Evolutionary conservation across 1,140 invertebrate genomes (phyloP).

Genomic region (Drosophila ercepeae): DNA sequence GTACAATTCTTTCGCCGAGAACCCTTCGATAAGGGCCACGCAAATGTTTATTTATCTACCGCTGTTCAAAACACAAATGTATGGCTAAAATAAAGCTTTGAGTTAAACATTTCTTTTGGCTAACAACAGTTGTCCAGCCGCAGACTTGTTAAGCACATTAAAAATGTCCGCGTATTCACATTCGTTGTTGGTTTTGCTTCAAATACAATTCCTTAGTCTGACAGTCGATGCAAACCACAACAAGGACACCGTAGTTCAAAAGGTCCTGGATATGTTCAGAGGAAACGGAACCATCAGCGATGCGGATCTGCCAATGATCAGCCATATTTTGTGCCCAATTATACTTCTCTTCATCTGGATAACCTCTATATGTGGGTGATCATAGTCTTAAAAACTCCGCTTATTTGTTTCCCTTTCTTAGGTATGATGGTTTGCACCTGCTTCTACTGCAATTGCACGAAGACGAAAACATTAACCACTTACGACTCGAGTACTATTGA

Average conservation of each 20-base stretch:
- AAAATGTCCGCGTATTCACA: neutral
- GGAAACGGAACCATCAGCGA: conserved; percentile 11
- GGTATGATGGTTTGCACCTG: conserved; percentile 43
- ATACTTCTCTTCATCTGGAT: conserved; percentile 52
- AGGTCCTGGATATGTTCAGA: conserved; percentile 16
- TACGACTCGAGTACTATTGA: conserved; percentile 42
- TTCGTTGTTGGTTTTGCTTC: neutral
- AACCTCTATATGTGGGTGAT: conserved; percentile 35
- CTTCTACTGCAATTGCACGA: conserved; percentile 51
- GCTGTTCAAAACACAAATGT: neutral
- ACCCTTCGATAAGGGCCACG: conserved; percentile 5
- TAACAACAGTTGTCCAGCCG: neutral
- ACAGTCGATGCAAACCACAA: neutral
- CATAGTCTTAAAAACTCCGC: neutral
- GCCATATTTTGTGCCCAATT: conserved; percentile 19
- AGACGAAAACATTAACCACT: conserved; percentile 32
- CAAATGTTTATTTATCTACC: conserved; percentile 40
- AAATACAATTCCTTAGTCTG: neutral
- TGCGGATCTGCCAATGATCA: neutral
- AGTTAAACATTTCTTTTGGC: neutral
- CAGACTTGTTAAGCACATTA: neutral
- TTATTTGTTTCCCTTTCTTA: neutral
- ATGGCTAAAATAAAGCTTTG: neutral
- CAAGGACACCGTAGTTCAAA: conserved; percentile 10
- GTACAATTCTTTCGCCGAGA: neutral